A percentile compares a stretch with the other conserved stretches of the same genome.
Evolutionary conservation across 2,797 vertebrate species (phyloP).

Genomic region (Paratrypauchen microcephalus): DNA sequence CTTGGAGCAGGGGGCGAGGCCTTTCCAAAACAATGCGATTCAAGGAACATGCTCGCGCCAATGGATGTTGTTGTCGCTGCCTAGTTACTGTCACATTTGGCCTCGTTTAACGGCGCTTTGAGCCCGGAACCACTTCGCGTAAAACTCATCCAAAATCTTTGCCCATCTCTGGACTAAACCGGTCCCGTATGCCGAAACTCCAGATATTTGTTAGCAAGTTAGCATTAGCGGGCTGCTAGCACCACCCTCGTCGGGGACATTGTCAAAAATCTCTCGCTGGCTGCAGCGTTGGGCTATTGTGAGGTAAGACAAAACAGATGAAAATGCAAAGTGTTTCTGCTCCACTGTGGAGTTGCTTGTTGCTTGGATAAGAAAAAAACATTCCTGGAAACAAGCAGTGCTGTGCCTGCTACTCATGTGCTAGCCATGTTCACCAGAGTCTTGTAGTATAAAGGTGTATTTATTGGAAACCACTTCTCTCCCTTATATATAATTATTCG

Average conservation of each 20-base stretch:
- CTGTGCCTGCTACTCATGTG: constrained; percentile 13
- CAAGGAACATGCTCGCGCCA: constrained; percentile 72
- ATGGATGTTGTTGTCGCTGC: constrained; percentile 71
- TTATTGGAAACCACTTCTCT: background rate
- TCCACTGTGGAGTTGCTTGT: constrained; percentile 37
- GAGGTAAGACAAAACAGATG: constrained; percentile 1
- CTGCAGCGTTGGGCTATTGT: constrained; percentile 1
- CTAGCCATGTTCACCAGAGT: background rate
- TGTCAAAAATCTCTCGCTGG: constrained; percentile 26
- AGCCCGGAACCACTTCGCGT: constrained; percentile 5
- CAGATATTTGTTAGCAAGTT: constrained; percentile 56
- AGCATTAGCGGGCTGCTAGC: constrained; percentile 58
- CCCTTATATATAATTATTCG: background rate
- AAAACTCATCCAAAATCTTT: background rate
- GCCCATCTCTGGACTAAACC: background rate
- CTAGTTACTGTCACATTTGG: constrained; percentile 21
- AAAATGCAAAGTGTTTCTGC: constrained; percentile 30
- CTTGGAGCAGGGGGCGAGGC: constrained; percentile 42
- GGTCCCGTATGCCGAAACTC: constrained; percentile 27
- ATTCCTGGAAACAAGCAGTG: constrained; percentile 50
- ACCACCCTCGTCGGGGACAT: constrained; percentile 36
- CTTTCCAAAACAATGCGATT: constrained; percentile 70
- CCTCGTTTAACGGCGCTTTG: constrained; percentile 3
- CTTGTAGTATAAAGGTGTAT: background rate
- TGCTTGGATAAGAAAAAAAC: constrained; percentile 28